Evolutionary conservation across 2,797 vertebrate species (phyloP), one percentile per base, ranked within the genome.

Genomic region (Labeo calbasu): DNA sequence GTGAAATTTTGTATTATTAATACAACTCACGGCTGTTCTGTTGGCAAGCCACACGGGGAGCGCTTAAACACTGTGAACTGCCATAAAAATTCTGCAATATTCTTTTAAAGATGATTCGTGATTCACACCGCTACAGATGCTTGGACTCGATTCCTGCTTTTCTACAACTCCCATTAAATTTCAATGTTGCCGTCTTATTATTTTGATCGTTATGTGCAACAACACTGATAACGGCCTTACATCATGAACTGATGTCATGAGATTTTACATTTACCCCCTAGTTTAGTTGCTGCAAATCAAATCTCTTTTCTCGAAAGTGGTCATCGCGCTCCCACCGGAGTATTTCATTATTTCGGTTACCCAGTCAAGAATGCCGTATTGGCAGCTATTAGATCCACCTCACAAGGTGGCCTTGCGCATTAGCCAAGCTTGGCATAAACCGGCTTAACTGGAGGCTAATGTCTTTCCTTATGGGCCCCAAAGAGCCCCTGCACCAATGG

Each of bases 341-440:
- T 65, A 65, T 59, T 72, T 50, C 17, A 25, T 61, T 82, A 82
- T 82, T 82, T 73, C 15, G 46, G 69, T 46, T 70, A 72, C 53
- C 15, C 65, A 77, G 17, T 79, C 59, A 79, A 79, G 59, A 79
- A 79, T 57, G 59, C 28, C 36, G 3, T 36, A 79, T 40, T 75
- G 77, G 69, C 73, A 69, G 71, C 73, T 51, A n/a, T 77, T 25
- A 82, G 57, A 73, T 82, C 50, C 25, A 71, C 66, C 79, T 84
- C 69, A 77, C 69, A 82, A 36, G 86, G 81, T 79, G 82, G 85
- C 81, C 81, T 85, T 50, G 66, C 68, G 36, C 19, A 25, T 77
- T 68, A 53, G 77, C 78, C 86, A 66, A 53, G 79, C 81, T 85
- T 88, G 87, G 87, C 88, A 84, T 86, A 46, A 79, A 53, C 15